Evolutionary conservation across 53 echinoderm and acorn worm genomes (phyloP), one percentile per base, ranked within the genome.

Genomic region (Actinopyga echinites): DNA sequence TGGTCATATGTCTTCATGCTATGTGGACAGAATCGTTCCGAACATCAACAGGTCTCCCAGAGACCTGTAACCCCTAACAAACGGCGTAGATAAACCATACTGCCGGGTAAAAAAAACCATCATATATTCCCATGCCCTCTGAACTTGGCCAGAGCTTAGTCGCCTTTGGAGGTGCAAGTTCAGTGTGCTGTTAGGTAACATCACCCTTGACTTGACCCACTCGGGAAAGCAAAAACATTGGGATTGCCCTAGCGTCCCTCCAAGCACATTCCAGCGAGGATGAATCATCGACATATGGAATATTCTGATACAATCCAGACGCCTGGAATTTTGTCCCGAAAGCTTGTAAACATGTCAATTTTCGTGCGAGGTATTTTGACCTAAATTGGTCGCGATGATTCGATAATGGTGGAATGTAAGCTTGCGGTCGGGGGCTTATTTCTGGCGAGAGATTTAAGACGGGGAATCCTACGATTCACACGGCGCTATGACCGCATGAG

Each of bases 271-370:
- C 78, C 57, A 10, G 52, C 30, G 12, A 12, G 4, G 21, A 24
- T 56, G 44, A 56, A 55, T 56, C 54, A 54, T 56, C 57, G 45
- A 33, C 78, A 29, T 55, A 26, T 55, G 78, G 26, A 78, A 24
- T 52, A 33, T 55, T 43, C 35, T 78, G 78, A 78, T 52, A 78
- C 17, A 78, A 78, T 54, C 55, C 78, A 78, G 78, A 78, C 78
- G 56, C 78, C 56, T 26, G 57, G 78, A 55, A 56, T 78, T 71
- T 71, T 78, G 78, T 29, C 56, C 55, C 20, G 52, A 56, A 56
- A 78, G 54, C 78, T 54, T 78, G 57, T 78, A 78, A 78, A 78
- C 78, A 78, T 56, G 54, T 56, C 78, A 78, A 78, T 56, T 78
- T 56, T 71, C 37, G 32, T 53, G 55, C 34, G 7, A 55, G 30